Base-by-base conservation (phyloP, 2,797 vertebrate genomes). In the Poliocrania exsul region DNA sequence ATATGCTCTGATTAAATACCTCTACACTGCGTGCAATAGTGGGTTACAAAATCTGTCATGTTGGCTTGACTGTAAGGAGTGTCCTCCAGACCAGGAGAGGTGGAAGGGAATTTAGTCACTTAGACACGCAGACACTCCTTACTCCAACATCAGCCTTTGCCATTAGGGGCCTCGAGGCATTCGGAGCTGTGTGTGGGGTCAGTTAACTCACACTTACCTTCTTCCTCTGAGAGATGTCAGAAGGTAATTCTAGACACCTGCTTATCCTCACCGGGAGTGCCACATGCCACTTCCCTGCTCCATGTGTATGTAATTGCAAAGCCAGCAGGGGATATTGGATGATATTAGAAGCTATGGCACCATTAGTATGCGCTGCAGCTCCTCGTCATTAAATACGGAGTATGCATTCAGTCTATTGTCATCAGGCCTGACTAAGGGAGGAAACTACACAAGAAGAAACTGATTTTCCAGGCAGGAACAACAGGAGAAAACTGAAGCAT, bases 211-310 rank as follows among this genome's bases (percentile, higher is more conserved):
- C 88, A 80, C 83, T 87, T 97, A 44, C 88, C 53, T 92, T 86
- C 79, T 85, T 94, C 95, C 88, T 95, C 84, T 0, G 90, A 95
- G 94, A 95, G 37, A 96, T 95, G 81, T 92, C 88, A 89, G 86
- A 81, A 96, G 90, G 95, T 96, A 96, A 96, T 95, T 94, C 88
- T 96, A 96, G 93, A 96, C 93, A 96, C 95, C 85, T 94, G 90
- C 90, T 96, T 96, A 96, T 87, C 89, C 96, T 94, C 96, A 91
- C 87, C 2, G 95, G 94, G 94, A 95, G 92, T 95, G 95, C 95
- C 91, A 92, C 93, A 92, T 93, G 93, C 93, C 93, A 95, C 93
- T 93, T 97, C 69, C 86, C 86, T 89, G 88, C 93, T 94, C 92
- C 81, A 69, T 67, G 94, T 89, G 92, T 91, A 61, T 87, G 95